A percentile compares a stretch with the other conserved stretches of the same genome.
These are phyloP conservation scores for Pimephales promelas DNA, from an alignment of 2,113 vertebrate species.

Conservation along the genomic window DNA sequence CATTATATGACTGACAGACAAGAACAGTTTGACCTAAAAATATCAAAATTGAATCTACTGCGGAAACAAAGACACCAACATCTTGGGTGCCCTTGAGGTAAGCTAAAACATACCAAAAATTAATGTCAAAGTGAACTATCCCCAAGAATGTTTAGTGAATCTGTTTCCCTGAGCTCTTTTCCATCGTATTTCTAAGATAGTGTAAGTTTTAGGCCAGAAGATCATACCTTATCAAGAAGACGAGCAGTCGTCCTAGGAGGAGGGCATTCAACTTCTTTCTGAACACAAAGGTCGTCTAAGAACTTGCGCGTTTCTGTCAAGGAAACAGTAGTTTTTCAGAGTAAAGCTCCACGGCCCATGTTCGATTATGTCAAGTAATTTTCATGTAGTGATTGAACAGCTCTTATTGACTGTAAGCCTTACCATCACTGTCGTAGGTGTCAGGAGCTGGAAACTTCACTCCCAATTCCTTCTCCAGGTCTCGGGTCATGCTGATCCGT, in stretches of 20 bases:
- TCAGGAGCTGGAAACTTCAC: slow-evolving; percentile 85
- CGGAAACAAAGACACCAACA: too few species aligned
- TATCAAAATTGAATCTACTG: too few species aligned
- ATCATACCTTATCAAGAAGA: slow-evolving; percentile 91
- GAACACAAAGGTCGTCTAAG: slow-evolving; percentile 87
- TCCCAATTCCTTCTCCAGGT: slow-evolving; percentile 87
- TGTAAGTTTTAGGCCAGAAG: background rate
- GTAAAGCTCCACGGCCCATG: background rate
- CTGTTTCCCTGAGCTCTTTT: too few species aligned
- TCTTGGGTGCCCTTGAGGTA: too few species aligned
- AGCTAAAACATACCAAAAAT: too few species aligned
- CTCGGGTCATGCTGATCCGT: slow-evolving; percentile 87
- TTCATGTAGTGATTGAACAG: background rate
- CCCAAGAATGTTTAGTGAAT: too few species aligned
- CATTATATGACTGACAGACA: too few species aligned
- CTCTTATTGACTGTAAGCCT: background rate
- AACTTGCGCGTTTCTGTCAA: slow-evolving; percentile 88
- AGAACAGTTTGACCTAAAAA: too few species aligned
- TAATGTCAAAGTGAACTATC: too few species aligned
- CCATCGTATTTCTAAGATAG: background rate
- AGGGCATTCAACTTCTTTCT: slow-evolving; percentile 90
- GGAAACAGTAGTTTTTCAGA: background rate
- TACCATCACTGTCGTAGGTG: slow-evolving; percentile 72
- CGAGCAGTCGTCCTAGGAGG: slow-evolving; percentile 92
- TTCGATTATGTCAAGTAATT: background rate